Evolutionary conservation across 2,113 vertebrate genomes (phyloP), one percentile per base, ranked within the genome.

Genomic region (Bos javanicus): DNA sequence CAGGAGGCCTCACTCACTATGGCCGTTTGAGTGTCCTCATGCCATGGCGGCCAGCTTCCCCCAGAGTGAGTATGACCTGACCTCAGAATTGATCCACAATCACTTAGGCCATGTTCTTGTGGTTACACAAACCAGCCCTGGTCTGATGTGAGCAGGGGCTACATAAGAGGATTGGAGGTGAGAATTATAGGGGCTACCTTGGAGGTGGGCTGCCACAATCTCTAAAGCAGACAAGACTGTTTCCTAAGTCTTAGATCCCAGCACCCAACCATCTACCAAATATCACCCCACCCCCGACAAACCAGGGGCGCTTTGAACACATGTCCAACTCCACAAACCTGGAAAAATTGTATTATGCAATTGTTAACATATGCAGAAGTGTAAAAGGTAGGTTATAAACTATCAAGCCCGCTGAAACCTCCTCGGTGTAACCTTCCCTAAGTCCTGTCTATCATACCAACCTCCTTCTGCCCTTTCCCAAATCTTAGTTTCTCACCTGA

Each of bases 371-470:
- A 16, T 4, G 14, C 21, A n/a, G 23, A 71, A 8, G 21, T 19
- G 7, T 50, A 33, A 62, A n/a, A 36, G 21, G 1, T 14, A 59
- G 16, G 23, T 6, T 9, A 21, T 7, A 60, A 62, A 19, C 23
- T 0, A 3, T 6, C 4, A 10, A 14, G 12, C 54, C 15, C 0
- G n/a, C 33, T 6, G 23, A 54, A n/a, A 36, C 21, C 54, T 33
- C 83, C 50, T 11, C 2, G 0, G 6, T 19, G 7, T 26, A 0
- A 17, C 46, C 48, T 48, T 43, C 36, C 25, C 92, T 26, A 11
- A 14, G 26, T 26, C 81, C 39, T 15, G 39, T 9, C 9, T 17
- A 0, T 19, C 14, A 0, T 1, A 21, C 43, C 13, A 9, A 7
- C 43, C 36, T 46, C 94, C 3, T 5, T 26, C 48, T 5, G 3